Conservation (phyloP, 35 echinoderm and acorn worm species). For the Amphiura filiformis region DNA sequence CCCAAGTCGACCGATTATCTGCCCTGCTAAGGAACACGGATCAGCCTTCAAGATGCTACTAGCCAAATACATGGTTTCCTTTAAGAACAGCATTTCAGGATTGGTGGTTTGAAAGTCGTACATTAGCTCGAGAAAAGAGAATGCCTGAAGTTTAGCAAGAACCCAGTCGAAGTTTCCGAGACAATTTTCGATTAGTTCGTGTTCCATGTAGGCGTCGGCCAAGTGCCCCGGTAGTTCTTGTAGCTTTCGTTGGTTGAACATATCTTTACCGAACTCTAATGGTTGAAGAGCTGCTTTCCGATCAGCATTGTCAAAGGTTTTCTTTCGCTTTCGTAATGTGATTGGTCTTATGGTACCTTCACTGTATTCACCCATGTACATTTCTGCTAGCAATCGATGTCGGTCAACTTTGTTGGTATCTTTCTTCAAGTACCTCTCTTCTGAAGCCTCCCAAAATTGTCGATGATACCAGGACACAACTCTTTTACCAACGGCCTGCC, state of each 20-base stretch:
- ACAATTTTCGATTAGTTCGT: constrained; percentile 31
- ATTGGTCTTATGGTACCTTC: constrained; percentile 57
- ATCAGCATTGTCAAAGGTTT: constrained; percentile 45
- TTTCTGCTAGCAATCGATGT: constrained; percentile 52
- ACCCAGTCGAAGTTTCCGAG: constrained; percentile 76
- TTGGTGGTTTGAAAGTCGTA: constrained; percentile 49
- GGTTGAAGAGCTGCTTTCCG: constrained; percentile 79
- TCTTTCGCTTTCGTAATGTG: constrained; percentile 37
- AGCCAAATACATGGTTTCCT: constrained; percentile 60
- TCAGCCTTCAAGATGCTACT: constrained; percentile 71
- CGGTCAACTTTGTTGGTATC: neutral
- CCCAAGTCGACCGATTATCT: constrained; percentile 60
- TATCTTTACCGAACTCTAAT: constrained; percentile 35
- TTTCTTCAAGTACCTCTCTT: constrained; percentile 38
- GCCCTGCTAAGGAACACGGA: constrained; percentile 64
- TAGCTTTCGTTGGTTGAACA: constrained; percentile 72
- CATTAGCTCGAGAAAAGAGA: constrained; percentile 67
- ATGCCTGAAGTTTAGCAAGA: constrained; percentile 48
- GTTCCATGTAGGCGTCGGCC: neutral
- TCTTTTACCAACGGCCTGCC: constrained; percentile 77
- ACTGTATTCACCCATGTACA: constrained; percentile 67
- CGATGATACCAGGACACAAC: constrained; percentile 86
- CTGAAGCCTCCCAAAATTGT: constrained; percentile 74
- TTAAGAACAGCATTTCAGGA: constrained; percentile 38
- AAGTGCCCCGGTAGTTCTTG: constrained; percentile 70